These are phyloP conservation scores for Cheilosia vulpina DNA, from an alignment of 2,888 invertebrate species.

Conservation along the genomic window DNA sequence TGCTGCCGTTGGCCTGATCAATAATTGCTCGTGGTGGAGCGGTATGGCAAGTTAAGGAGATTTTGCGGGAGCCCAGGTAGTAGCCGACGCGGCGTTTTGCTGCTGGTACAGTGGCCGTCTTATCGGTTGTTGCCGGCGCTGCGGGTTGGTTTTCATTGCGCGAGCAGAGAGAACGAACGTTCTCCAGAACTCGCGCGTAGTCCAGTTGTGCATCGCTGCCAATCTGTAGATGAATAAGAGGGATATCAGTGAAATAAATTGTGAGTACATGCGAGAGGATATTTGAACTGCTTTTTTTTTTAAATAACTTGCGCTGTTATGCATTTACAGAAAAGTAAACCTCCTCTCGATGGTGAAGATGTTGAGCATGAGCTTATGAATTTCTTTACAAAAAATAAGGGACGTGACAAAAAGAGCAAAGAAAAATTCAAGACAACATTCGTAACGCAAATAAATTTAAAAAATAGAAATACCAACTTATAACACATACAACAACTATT, in stretches of 20 bases:
- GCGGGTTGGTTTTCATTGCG: constrained; percentile 85
- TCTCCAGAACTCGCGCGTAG: constrained; percentile 84
- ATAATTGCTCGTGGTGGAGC: constrained; percentile 80
- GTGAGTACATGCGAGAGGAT: neutral
- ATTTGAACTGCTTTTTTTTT: constrained; percentile 23
- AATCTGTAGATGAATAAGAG: constrained; percentile 76
- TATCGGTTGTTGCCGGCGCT: constrained; percentile 77
- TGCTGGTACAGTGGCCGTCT: constrained; percentile 75
- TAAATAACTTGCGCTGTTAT: constrained; percentile 20
- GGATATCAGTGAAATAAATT: constrained; percentile 14
- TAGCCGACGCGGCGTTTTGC: constrained; percentile 80
- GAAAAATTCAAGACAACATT: neutral
- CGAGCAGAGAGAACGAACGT: constrained; percentile 86
- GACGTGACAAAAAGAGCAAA: constrained; percentile 11
- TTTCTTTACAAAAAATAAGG: constrained; percentile 4
- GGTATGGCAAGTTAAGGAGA: constrained; percentile 89
- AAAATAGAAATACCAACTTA: neutral
- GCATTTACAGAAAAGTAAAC: constrained; percentile 48
- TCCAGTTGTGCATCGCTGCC: constrained; percentile 82
- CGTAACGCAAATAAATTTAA: neutral
- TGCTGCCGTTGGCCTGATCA: constrained; percentile 81
- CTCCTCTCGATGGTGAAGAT: constrained; percentile 45
- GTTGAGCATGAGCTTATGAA: constrained; percentile 56
- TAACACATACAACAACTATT: neutral
- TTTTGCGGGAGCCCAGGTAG: constrained; percentile 86